Base-by-base conservation (phyloP, 2,113 vertebrate species). In the Ascaphus truei region DNA sequence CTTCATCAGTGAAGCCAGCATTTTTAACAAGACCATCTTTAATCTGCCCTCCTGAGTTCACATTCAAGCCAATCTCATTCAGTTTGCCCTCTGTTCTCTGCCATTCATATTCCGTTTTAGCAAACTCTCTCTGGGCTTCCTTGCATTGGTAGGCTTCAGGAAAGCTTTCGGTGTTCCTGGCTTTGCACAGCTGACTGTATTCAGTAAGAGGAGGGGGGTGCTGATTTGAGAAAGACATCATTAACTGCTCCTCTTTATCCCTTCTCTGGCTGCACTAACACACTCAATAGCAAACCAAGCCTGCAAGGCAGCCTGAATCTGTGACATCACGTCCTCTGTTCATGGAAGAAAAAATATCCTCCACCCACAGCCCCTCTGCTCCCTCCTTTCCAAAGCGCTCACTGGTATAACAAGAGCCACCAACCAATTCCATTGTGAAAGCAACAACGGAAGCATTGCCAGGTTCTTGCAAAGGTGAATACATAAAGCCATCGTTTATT, bases 1-100 rank as follows among this genome's bases (percentile, higher is more conserved):
- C 94, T 77, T 95, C 93, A 5, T 96, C 94, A 0, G 94, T 94
- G 81, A 98, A 94, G 9, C 90, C 90, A 0, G 87, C 47, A 1
- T 51, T 84, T 74, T 89, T 90, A 11, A 80, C 80, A 1, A 88
- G 77, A 75, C 87, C 80, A 0, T 85, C 89, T 73, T 81, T 84
- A 7, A 88, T 76, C 48, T 85, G 83, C 23, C 85, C 75, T 2
- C 83, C 89, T 1, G 85, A 71, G 81, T 84, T 89, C 1, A 89
- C 85, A 5, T 75, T 79, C 55, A 86, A 81, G 37, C 87, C 85
- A 13, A 94, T 89, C 81, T 86, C 89, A 12, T 84, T 80, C 15
- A 90, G 82, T 79, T 85, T 90, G 72, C 86, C 89, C 75, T 91
- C 87, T 0, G 86, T 88, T 61, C 87, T 90, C 83, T 95, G 92